Evolutionary conservation across 2,888 invertebrate genomes (phyloP), one percentile per base, ranked within the genome.

Genomic region (Diadegma fenestrale): DNA sequence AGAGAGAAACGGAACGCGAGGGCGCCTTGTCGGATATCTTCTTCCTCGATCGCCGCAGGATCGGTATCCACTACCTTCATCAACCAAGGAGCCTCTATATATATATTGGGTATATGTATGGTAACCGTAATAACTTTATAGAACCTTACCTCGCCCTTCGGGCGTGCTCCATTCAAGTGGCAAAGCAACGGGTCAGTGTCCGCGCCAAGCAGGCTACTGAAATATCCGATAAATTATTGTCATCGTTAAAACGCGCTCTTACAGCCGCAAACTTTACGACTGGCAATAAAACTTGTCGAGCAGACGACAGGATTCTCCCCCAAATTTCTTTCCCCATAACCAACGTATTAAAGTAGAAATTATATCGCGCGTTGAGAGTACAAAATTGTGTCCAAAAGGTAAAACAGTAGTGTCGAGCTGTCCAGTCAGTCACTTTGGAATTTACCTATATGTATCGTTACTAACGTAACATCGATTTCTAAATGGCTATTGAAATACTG

Each of bases 151-250:
- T 66, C 69, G 75, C 83, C 85, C 85, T 80, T 45, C 54, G 80
- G 64, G 77, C 69, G 82, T 72, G 54, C 54, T 80, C 73, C 80
- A 80, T 82, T 86, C 82, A 75, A 82, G 77, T 80, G 72, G 77
- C 80, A 68, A 66, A 76, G 66, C 45, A 81, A 66, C 80, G 87
- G 91, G 89, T 91, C 92, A 89, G 63, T 88, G 91, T 87, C 88
- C 91, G 87, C 88, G 73, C 84, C 75, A 64, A 64, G 63, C 63
- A 84, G 88, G 88, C 89, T 88, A 89, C 89, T 90, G 88, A 91
- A 89, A 90, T 90, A 89, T 89, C 89, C 90, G 88, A 91, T 92
- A 91, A 92, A 92, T 92, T 91, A 88, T 89, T 90, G 89, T 89
- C 91, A 88, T 91, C 92, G 91, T 92, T 91, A 92, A 91, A 90